A percentile compares a stretch with the other conserved stretches of the same genome.
These are phyloP conservation scores for Corvus hawaiiensis DNA, from an alignment of 2,113 vertebrate species.

Conservation along the genomic window DNA sequence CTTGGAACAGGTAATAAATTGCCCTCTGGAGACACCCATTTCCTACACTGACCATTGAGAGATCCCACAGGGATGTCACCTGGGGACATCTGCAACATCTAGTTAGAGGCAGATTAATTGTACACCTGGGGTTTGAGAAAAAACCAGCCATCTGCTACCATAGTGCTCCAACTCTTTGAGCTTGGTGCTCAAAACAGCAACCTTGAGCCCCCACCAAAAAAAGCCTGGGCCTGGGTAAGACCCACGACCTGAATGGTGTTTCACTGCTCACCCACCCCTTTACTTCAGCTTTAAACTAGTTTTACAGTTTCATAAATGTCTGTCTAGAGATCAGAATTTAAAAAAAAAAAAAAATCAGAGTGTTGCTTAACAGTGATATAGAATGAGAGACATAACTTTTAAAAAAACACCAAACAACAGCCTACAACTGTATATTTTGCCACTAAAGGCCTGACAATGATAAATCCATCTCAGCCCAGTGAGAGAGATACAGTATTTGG, in stretches of 20 bases:
- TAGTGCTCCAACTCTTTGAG: neutral
- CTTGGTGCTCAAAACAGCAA: neutral
- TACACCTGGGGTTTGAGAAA: neutral
- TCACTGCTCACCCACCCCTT: neutral
- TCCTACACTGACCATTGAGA: neutral
- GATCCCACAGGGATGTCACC: neutral
- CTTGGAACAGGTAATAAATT: neutral
- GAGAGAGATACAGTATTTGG: neutral
- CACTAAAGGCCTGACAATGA: neutral
- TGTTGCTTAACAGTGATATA: neutral
- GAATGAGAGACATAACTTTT: neutral
- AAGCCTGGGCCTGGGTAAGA: neutral
- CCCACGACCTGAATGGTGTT: neutral
- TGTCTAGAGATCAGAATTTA: neutral
- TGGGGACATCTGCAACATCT: neutral
- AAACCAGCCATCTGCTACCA: neutral
- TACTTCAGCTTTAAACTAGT: neutral
- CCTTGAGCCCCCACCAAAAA: rapidly evolving
- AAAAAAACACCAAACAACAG: neutral
- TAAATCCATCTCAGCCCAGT: neutral
- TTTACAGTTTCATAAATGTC: neutral
- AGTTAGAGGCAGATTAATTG: neutral
- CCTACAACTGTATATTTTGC: neutral
- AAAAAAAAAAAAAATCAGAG: neutral
- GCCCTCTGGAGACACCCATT: neutral